Evolutionary conservation across 1,140 invertebrate genomes (phyloP).

Genomic region (Batillaria attramentaria): DNA sequence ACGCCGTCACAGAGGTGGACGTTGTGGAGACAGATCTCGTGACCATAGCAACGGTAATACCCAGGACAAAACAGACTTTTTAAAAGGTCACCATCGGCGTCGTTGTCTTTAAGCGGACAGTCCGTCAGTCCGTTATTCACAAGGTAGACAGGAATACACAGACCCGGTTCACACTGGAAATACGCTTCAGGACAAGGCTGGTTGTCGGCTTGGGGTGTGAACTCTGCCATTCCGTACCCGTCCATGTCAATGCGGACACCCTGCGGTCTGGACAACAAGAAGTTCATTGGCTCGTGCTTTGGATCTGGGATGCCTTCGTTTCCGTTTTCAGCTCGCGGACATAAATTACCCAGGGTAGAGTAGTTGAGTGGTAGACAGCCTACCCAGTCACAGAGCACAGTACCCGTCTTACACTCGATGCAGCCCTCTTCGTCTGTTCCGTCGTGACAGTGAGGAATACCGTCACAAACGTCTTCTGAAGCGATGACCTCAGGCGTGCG

Average conservation of each 20-base stretch:
- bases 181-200: too few relatives aligned
- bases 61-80: not conserved
- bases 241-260: slow-evolving; percentile 7
- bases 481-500: too few relatives aligned
- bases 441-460: not conserved
- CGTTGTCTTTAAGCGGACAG: too few relatives aligned
- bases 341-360: not conserved
- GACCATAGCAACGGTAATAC: slow-evolving; percentile 26
- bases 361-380: not conserved
- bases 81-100: not conserved
- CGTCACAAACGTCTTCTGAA: too few relatives aligned
- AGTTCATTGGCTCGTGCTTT: not conserved
- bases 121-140: not conserved
- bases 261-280: not conserved
- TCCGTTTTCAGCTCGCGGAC: not conserved
- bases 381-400: not conserved
- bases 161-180: not conserved
- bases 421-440: not conserved
- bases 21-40: slow-evolving; percentile 7
- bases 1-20: slow-evolving; percentile 27
- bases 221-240: slow-evolving; percentile 6
- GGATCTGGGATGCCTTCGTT: not conserved
- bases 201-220: not conserved
- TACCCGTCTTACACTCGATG: not conserved
- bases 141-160: not conserved